Evolutionary conservation across 2,797 vertebrate genomes (phyloP), one percentile per base, ranked within the genome.

Genomic region (Meda fulgida): DNA sequence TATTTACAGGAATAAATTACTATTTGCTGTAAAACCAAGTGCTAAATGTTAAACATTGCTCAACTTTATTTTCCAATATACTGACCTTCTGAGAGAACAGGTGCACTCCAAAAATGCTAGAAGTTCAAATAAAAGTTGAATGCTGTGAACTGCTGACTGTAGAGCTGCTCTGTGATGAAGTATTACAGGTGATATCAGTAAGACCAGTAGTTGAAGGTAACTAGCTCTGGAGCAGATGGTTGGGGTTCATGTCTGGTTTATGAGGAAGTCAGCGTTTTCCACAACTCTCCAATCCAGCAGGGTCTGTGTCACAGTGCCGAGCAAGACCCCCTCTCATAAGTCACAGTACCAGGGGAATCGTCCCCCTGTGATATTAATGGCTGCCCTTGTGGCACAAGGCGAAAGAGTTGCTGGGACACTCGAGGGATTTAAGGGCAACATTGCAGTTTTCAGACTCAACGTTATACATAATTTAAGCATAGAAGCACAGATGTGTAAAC

Each of bases 171-270:
- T 60, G 66, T 82, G 86, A 89, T 89, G 82, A 89, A 89, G 87
- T 86, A 89, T 87, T 87, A 83, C 84, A 82, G 82, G 82, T 86
- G 79, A 86, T 84, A 65, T 63, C 79, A 66, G 86, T 71, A 86
- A 87, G 67, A 84, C 58, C 80, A 87, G 84, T 81, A 76, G 21
- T 36, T 84, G 66, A 84, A 81, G 65, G 86, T 85, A 87, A 84
- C 72, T 91, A 91, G 87, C 87, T 86, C 80, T 88, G 90, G 88
- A 95, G 91, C 95, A 96, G 94, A 95, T 95, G 94, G 94, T 89
- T 80, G 86, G 88, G 85, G 88, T 86, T 86, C 85, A 81, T 91
- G 88, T 80, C 53, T 69, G 46, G 87, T 90, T 90, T 91, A 71
- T 77, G 36, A 88, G 83, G 71, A 91, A 91, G 93, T 95, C 95